phyloP scores from a whole-genome alignment of 1,140 invertebrate species.

The Melipona quadrifasciata region DNA sequence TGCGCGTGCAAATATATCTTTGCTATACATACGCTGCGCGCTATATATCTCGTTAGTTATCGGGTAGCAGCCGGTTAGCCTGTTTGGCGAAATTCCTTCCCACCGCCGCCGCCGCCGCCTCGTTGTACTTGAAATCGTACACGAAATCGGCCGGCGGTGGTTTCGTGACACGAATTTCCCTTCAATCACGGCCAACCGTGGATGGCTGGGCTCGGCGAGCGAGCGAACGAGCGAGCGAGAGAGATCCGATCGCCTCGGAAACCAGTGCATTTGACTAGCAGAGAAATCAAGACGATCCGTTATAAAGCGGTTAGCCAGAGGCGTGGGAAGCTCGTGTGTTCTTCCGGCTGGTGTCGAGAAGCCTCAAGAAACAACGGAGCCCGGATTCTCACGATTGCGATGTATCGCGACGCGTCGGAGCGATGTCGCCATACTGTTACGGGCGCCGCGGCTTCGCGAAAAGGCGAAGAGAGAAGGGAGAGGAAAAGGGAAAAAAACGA shows the following conservation, averaged over 20 bases:
- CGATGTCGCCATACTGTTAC: slow-evolving; percentile 53
- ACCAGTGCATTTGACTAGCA: slow-evolving; percentile 59
- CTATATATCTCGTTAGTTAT: slow-evolving; percentile 39
- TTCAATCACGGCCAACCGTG: neutral
- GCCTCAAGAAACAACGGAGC: slow-evolving; percentile 64
- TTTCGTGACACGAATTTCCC: slow-evolving; percentile 56
- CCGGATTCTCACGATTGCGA: slow-evolving; percentile 79
- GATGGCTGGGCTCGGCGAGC: neutral
- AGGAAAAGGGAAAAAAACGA: neutral
- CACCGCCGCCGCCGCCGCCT: slow-evolving; percentile 4
- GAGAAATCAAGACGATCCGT: slow-evolving; percentile 74
- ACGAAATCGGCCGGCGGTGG: slow-evolving; percentile 37
- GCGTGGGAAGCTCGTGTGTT: slow-evolving; percentile 77
- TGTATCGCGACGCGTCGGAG: slow-evolving; percentile 48
- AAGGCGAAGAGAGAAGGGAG: too few species aligned
- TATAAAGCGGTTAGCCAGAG: slow-evolving; percentile 76
- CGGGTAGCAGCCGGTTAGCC: slow-evolving; percentile 58
- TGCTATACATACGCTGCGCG: slow-evolving; percentile 1
- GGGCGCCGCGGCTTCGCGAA: neutral
- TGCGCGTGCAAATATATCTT: slow-evolving; percentile 61
- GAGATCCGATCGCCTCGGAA: slow-evolving; percentile 35
- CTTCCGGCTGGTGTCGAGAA: slow-evolving; percentile 73
- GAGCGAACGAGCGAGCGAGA: too few species aligned
- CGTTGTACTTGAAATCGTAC: neutral
- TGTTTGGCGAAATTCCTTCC: slow-evolving; percentile 62